Evolutionary conservation across 2,888 invertebrate genomes (phyloP).

Genomic region (Ormyrus rosae): DNA sequence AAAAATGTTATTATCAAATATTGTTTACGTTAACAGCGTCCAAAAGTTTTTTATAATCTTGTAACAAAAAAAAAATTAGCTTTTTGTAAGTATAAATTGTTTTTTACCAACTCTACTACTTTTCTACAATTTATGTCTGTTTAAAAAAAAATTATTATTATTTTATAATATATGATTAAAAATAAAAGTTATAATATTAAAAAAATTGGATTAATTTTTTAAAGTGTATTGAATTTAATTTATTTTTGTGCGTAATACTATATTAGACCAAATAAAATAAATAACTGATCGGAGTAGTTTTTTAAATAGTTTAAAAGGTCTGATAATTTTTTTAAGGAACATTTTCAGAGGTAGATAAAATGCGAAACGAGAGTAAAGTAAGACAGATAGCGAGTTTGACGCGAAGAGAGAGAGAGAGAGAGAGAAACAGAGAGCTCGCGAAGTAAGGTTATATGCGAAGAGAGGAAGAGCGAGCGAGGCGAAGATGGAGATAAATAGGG

Average conservation of each 20-base stretch:
- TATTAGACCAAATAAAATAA: slow-evolving; percentile 13
- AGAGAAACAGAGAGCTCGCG: not conserved
- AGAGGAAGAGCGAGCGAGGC: not conserved
- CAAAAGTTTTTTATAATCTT: slow-evolving; percentile 54
- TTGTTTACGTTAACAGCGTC: slow-evolving; percentile 54
- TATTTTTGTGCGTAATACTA: slow-evolving; percentile 44
- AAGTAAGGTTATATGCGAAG: no score
- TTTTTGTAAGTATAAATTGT: slow-evolving; percentile 49
- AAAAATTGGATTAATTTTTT: slow-evolving; percentile 25
- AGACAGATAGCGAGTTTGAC: slow-evolving; percentile 45
- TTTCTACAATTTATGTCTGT: slow-evolving; percentile 41
- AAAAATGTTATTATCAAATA: slow-evolving; percentile 54
- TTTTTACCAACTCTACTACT: slow-evolving; percentile 34
- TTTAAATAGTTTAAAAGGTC: no score
- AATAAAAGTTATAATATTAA: slow-evolving; percentile 52
- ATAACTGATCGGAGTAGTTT: no score
- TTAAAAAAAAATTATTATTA: slow-evolving; percentile 43
- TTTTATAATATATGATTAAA: slow-evolving; percentile 52
- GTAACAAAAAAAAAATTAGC: slow-evolving; percentile 48
- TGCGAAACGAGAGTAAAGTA: slow-evolving; percentile 27
- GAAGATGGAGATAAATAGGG: slow-evolving; percentile 31
- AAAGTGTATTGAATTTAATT: slow-evolving; percentile 36
- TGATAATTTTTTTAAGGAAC: no score
- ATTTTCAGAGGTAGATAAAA: slow-evolving; percentile 15
- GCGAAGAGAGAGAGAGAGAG: not conserved